These are phyloP conservation scores for Hyperopisus bebe DNA, from an alignment of 2,113 vertebrate species.

Conservation along the genomic window DNA sequence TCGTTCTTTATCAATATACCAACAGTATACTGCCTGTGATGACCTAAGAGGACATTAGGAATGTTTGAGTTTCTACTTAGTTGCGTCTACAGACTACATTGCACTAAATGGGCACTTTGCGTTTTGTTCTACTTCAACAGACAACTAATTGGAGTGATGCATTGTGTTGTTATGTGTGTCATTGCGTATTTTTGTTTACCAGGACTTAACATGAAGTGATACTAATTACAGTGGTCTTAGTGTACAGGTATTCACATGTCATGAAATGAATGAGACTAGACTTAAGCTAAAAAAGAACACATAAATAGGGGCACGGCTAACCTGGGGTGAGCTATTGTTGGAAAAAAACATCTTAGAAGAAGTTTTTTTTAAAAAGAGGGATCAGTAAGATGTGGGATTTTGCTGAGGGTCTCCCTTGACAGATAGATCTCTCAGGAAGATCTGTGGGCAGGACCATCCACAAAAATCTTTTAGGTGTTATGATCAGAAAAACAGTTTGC, in stretches of 20 bases:
- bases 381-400: not conserved
- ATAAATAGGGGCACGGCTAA: not conserved
- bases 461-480: conserved; percentile 26
- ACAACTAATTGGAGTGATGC: not conserved
- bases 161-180: not conserved
- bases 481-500: conserved; percentile 29
- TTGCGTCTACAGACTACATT: not conserved
- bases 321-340: not conserved
- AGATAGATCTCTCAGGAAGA: conserved; percentile 15
- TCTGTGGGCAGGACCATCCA: not conserved
- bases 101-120: not conserved
- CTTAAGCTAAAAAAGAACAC: not conserved
- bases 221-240: conserved; percentile 1
- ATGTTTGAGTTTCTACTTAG: not conserved
- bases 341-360: not conserved
- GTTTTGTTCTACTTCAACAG: not conserved
- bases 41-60: not conserved
- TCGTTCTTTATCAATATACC: not conserved
- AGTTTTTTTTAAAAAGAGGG: not conserved
- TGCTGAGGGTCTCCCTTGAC: not conserved
- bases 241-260: not conserved
- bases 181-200: not conserved
- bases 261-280: not conserved
- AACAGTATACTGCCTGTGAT: not conserved
- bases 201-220: not conserved